Base-by-base conservation (phyloP, 2,888 invertebrate genomes). In the Synergus itoensis region DNA sequence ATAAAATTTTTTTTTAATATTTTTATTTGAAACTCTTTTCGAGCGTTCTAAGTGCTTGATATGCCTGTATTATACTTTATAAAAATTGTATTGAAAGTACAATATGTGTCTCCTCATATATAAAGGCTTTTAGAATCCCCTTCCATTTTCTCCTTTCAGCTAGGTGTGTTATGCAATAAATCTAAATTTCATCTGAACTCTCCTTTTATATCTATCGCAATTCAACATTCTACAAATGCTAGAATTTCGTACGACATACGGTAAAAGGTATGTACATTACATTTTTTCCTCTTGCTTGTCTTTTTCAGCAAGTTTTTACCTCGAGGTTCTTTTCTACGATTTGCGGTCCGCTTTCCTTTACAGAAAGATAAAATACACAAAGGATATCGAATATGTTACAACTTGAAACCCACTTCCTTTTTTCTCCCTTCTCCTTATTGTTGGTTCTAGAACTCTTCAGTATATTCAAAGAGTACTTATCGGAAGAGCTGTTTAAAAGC, bases 331-430 rank as follows among this genome's bases (percentile, higher is more conserved):
- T 48, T 28, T 69, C 28, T 16, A 48, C 36, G 28, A 28, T 69
- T 28, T 28, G 45, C 69, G 36, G 48, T 69, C 14, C n/a, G 36
- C 21, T 7, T 48, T 45, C 16, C 16, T 16, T 14, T 9, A 36
- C 48, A 16, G 48, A 48, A 69, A 69, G 69, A 69, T 69, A 69
- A 69, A 69, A 48, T 69, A 69, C 45, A 69, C 69, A 69, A 69
- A 69, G 69, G 69, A 73, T 53, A 73, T 73, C 53, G 73, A 73
- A 73, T 48, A 73, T 73, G 36, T 53, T 73, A 73, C 53, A 36
- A 73, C 73, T 40, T 73, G 48, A 53, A 73, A 53, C 16, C n/a
- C 16, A 36, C 48, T 73, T 73, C n/a, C 73, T 40, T 53, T 73
- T 73, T 53, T 73, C 36, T 48, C 36, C 11, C 36, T 48, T 73